These are phyloP conservation scores for Rattus rattus DNA, from an alignment of 2,113 vertebrate species.

Conservation along the genomic window DNA sequence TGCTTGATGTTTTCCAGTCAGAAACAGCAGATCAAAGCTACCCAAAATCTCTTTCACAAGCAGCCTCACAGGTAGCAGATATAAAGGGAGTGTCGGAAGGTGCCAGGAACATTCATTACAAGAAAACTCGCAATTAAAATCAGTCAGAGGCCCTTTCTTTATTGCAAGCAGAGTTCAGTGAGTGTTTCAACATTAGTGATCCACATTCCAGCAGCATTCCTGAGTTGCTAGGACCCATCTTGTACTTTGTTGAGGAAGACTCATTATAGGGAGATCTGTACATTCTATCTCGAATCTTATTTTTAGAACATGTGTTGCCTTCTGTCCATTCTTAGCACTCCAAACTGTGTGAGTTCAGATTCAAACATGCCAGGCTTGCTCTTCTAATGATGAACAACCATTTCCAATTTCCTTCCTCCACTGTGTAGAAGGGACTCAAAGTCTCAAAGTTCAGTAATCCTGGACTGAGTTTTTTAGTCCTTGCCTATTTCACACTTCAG, in stretches of 20 bases:
- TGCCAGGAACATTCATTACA: background rate
- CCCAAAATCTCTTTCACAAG: background rate
- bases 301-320: constrained; percentile 6
- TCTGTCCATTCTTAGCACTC: background rate
- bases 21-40: background rate
- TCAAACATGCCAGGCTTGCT: background rate
- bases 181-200: background rate
- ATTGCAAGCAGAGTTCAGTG: constrained; percentile 21
- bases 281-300: background rate
- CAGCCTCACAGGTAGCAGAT: background rate
- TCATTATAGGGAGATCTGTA: background rate
- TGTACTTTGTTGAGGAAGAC: constrained; percentile 5
- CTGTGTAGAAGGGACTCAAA: background rate
- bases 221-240: background rate
- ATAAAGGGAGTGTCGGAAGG: constrained; percentile 14
- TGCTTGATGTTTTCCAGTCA: background rate
- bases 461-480: background rate
- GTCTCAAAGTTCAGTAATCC: background rate
- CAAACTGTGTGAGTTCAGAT: background rate
- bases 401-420: background rate
- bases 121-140: constrained; percentile 31
- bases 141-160: background rate
- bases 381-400: background rate
- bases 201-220: background rate
- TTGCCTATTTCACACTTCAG: background rate